These are phyloP conservation scores for Allygus modestus DNA, from an alignment of 2,888 invertebrate genomes.

Conservation along the genomic window DNA sequence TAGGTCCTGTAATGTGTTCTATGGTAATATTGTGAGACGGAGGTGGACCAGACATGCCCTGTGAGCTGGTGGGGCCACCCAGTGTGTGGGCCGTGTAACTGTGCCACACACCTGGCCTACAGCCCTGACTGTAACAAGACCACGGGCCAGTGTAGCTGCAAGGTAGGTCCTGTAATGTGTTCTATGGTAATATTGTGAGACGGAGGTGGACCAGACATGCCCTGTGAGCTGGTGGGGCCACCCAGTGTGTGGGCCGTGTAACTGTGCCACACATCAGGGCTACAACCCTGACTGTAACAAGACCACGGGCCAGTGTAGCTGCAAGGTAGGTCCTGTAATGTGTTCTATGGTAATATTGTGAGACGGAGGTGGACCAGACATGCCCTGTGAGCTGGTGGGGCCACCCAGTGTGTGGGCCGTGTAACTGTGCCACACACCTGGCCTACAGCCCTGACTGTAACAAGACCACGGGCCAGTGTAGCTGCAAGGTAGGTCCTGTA, in stretches of 20 bases:
- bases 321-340: slow-evolving; percentile 83
- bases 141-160: slow-evolving; percentile 93
- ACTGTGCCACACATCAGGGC: slow-evolving; percentile 89
- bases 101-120: slow-evolving; percentile 89
- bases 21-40: slow-evolving; percentile 85
- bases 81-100: slow-evolving; percentile 96
- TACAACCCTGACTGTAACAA: slow-evolving; percentile 95
- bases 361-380: slow-evolving; percentile 81
- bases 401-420: slow-evolving; percentile 94
- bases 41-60: slow-evolving; percentile 87
- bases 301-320: slow-evolving; percentile 91
- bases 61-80: slow-evolving; percentile 97
- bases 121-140: slow-evolving; percentile 94
- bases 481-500: slow-evolving; percentile 87
- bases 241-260: slow-evolving; percentile 95
- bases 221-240: slow-evolving; percentile 97
- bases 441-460: slow-evolving; percentile 96
- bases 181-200: slow-evolving; percentile 84
- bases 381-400: slow-evolving; percentile 99
- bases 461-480: slow-evolving; percentile 90
- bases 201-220: slow-evolving; percentile 84
- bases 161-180: slow-evolving; percentile 78
- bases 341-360: slow-evolving; percentile 82
- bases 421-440: slow-evolving; percentile 88
- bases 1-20: slow-evolving; percentile 73